A percentile compares a stretch with the other conserved stretches of the same genome.
Evolutionary conservation across 53 echinoderm and acorn worm genomes (phyloP).

Genomic region (Pentamera pediparva): DNA sequence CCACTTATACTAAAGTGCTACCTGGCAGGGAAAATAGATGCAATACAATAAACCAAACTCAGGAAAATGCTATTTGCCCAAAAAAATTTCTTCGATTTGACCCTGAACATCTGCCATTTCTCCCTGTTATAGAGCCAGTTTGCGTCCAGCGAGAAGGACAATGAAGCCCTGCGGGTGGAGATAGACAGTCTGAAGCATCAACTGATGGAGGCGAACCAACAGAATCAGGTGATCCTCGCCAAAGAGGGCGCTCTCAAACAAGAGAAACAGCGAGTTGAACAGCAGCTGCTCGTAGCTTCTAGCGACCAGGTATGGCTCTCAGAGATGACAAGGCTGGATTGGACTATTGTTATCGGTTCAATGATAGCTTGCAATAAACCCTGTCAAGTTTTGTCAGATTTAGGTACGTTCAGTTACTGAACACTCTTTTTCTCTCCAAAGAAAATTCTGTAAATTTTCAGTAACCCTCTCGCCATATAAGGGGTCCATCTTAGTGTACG

Average conservation of each 20-base stretch:
- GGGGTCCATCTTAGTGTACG: too few species aligned
- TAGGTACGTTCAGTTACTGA: not conserved
- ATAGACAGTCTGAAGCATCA: conserved; percentile 56
- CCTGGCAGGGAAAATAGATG: too few species aligned
- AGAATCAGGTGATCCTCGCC: conserved; percentile 51
- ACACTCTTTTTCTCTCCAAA: not conserved
- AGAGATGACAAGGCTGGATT: not conserved
- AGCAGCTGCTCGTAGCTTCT: conserved; percentile 61
- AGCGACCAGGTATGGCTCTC: conserved; percentile 64
- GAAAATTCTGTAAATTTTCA: too few species aligned
- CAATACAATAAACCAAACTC: too few species aligned
- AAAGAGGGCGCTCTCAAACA: conserved; percentile 62
- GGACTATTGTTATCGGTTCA: not conserved
- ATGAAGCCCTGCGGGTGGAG: conserved; percentile 51
- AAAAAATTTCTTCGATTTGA: too few species aligned
- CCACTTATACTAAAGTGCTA: too few species aligned
- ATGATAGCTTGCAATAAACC: not conserved
- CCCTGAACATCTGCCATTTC: too few species aligned
- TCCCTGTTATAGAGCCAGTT: conserved; percentile 47
- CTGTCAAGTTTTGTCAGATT: too few species aligned
- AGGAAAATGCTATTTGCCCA: too few species aligned
- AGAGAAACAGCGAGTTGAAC: conserved; percentile 71
- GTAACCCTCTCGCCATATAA: too few species aligned
- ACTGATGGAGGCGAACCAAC: conserved; percentile 51
- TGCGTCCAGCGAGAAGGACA: conserved; percentile 54